A percentile compares a stretch with the other conserved stretches of the same genome.
Evolutionary conservation across 2,888 invertebrate species (phyloP).

Genomic region (Pristionchus exspectatus): DNA sequence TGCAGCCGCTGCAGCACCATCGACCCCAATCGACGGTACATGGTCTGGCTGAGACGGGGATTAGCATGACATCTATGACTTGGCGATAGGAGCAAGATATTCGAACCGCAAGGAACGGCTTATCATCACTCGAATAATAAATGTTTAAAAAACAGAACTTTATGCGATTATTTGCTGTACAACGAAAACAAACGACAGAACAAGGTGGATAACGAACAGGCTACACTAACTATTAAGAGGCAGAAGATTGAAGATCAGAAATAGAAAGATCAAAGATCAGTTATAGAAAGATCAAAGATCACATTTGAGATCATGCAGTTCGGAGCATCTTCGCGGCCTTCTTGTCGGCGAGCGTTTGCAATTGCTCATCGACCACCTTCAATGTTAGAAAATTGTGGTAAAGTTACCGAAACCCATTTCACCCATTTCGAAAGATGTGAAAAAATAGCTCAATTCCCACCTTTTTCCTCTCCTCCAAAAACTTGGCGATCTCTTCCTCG

Average conservation of each 20-base stretch:
- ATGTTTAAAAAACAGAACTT: neutral
- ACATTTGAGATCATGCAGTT: conserved; percentile 63
- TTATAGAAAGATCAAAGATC: conserved; percentile 19
- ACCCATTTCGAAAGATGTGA: neutral
- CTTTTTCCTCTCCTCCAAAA: conserved; percentile 70
- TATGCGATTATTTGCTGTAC: conserved; percentile 22
- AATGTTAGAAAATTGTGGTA: neutral
- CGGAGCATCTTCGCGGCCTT: conserved; percentile 77
- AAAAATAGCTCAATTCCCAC: neutral
- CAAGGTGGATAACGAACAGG: conserved; percentile 17
- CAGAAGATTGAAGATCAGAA: too few relatives aligned
- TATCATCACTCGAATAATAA: neutral
- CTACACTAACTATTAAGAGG: conserved; percentile 5
- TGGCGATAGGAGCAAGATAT: neutral
- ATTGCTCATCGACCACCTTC: conserved; percentile 67
- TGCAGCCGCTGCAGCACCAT: conserved; percentile 15
- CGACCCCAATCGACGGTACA: conserved; percentile 41
- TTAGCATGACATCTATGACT: neutral
- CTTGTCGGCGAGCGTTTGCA: conserved; percentile 75
- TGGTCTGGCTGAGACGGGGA: neutral
- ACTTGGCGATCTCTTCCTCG: conserved; percentile 65
- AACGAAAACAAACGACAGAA: conserved; percentile 40
- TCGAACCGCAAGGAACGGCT: neutral
- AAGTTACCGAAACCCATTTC: neutral
- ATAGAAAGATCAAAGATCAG: conserved; percentile 38